Conservation (phyloP, 2,113 vertebrate genomes). For the Anseranas semipalmata region DNA sequence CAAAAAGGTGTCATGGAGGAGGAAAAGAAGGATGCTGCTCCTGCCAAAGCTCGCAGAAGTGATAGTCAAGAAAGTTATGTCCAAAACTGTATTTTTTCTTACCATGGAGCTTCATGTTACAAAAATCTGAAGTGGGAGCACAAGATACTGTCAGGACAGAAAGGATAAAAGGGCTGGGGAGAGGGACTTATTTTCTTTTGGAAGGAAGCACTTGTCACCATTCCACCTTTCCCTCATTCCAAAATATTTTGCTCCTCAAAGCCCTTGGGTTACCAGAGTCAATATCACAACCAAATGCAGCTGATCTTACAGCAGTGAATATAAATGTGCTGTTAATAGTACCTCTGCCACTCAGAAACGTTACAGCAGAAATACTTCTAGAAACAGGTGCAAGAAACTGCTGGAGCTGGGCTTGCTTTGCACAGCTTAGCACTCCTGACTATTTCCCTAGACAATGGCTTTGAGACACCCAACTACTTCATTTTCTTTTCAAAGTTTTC, state of each 20-base stretch:
- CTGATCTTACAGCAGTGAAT: background rate
- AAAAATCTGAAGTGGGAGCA: background rate
- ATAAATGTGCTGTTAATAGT: background rate
- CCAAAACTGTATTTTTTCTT: background rate
- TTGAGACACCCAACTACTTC: background rate
- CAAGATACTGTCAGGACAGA: background rate
- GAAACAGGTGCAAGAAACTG: background rate
- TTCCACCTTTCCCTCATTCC: background rate
- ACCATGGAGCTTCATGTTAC: fast-evolving
- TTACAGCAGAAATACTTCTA: background rate
- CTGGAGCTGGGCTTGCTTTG: background rate
- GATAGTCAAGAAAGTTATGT: background rate
- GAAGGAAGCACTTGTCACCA: background rate
- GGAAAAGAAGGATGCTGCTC: background rate
- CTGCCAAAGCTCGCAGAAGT: background rate
- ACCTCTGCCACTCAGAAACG: background rate
- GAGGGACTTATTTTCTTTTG: background rate
- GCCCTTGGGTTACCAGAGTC: background rate
- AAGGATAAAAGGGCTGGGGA: background rate
- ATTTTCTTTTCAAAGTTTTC: background rate
- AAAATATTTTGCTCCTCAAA: conserved; percentile 28
- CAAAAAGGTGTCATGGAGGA: fast-evolving
- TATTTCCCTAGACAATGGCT: background rate
- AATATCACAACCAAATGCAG: background rate
- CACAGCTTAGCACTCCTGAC: background rate